Base-by-base conservation (phyloP, 2,797 vertebrate genomes). In the Cossypha polioptera region DNA sequence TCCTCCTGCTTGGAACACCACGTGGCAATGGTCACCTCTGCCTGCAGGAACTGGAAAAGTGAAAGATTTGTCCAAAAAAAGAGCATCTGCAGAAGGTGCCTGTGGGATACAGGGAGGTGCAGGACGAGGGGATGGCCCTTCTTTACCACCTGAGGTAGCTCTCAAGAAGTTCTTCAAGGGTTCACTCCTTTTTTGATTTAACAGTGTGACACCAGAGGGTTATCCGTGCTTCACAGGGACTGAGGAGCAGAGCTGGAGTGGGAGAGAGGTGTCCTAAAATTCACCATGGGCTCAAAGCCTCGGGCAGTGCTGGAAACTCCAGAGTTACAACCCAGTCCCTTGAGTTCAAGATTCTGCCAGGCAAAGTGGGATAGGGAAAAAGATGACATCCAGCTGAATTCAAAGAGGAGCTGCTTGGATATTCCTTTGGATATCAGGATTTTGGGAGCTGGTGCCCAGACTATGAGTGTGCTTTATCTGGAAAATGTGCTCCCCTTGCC, bases 121-220 rank as follows among this genome's bases (percentile, higher is more conserved):
- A 54, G 75, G 78, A 77, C 68, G n/a, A 42, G 68, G 65, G 38
- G 35, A 43, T 0, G 21, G 29, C 61, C 78, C 38, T 87, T 86
- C 82, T 63, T 72, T 78, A 55, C 92, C 78, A 72, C 81, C 77
- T 58, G 81, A 95, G 88, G 89, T 67, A 85, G 71, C 85, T 65
- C 86, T 80, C 95, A 5, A 35, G 16, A 59, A 38, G 18, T 63
- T 35, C 57, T 67, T 20, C 50, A 51, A 51, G 6, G 18, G 16
- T 63, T 75, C 74, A 10, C 53, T 48, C 92, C 31, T 29, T 38
- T 40, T 75, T 17, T n/a, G 26, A 67, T 24, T 28, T 20, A 31
- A 7, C 18, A 13, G 24, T 24, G 9, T 11, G 61, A 73, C 69
- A 86, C 43, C 61, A 50, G 36, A 45, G 45, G 33, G 33, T 62